These are phyloP conservation scores for Enteromius trimaculatus DNA, from an alignment of 2,797 vertebrate genomes.

Conservation along the genomic window DNA sequence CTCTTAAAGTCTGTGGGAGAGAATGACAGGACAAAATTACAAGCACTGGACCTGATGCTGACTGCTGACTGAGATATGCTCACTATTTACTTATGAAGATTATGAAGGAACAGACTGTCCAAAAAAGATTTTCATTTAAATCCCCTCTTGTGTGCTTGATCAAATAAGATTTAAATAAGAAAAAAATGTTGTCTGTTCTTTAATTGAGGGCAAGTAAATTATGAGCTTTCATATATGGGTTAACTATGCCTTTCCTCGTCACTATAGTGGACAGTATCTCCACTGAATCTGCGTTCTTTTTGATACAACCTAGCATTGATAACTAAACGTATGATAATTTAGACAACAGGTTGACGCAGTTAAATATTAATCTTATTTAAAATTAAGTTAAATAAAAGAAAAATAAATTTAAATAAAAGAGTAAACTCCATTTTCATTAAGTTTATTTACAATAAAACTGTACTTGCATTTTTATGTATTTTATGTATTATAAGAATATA, in stretches of 20 bases:
- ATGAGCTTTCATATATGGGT: neutral
- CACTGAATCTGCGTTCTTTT: no score
- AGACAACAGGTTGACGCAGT: no score
- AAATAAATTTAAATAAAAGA: no score
- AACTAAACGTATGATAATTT: no score
- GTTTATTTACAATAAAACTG: neutral
- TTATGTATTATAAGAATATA: neutral
- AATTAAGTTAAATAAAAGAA: neutral
- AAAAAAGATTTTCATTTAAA: neutral
- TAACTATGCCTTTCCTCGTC: neutral
- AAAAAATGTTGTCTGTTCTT: neutral
- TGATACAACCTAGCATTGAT: no score
- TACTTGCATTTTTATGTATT: neutral
- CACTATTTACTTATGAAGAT: neutral
- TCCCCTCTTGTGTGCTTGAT: neutral
- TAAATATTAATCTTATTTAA: no score
- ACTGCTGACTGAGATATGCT: neutral
- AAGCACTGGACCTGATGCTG: neutral
- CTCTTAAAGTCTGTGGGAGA: constrained; percentile 78
- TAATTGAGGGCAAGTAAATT: neutral
- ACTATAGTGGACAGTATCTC: no score
- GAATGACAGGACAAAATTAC: neutral
- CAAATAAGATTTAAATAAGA: neutral
- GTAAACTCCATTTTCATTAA: neutral
- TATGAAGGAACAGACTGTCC: neutral